phyloP scores from a whole-genome alignment of 2,113 vertebrate genomes.

The Lampris incognitus region DNA sequence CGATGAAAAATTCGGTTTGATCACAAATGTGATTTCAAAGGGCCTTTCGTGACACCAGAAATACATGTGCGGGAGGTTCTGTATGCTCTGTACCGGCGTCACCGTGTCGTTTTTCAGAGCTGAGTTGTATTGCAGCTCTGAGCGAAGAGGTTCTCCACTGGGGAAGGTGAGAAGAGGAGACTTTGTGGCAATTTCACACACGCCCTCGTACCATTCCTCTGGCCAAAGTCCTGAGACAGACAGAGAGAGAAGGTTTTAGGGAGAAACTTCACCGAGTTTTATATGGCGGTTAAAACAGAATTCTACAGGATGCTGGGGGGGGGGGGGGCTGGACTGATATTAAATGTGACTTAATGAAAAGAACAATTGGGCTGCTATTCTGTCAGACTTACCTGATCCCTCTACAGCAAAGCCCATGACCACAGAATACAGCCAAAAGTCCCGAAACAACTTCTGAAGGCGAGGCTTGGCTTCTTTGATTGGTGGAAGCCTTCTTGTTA shows the following conservation, averaged over 20 bases:
- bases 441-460: slow-evolving; percentile 96
- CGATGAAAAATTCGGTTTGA: neutral
- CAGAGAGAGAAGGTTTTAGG: neutral
- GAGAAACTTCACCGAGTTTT: neutral
- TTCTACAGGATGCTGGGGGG: too few relatives aligned
- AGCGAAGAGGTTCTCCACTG: slow-evolving; percentile 94
- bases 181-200: slow-evolving; percentile 97
- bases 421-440: slow-evolving; percentile 98
- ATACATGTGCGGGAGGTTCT: neutral
- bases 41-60: neutral
- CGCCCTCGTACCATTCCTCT: slow-evolving; percentile 97
- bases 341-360: neutral
- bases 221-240: slow-evolving; percentile 91
- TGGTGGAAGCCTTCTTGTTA: slow-evolving; percentile 90
- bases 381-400: slow-evolving; percentile 87
- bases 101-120: slow-evolving; percentile 98
- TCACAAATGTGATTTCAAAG: neutral
- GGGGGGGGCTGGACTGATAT: too few relatives aligned
- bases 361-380: neutral
- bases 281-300: too few relatives aligned
- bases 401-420: slow-evolving; percentile 98
- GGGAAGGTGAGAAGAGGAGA: slow-evolving; percentile 96
- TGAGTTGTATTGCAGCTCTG: slow-evolving; percentile 97
- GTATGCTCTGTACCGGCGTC: slow-evolving; percentile 83
- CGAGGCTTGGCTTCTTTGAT: slow-evolving; percentile 97